Evolutionary conservation across 2,113 vertebrate species (phyloP).

Genomic region (Marmota monax): DNA sequence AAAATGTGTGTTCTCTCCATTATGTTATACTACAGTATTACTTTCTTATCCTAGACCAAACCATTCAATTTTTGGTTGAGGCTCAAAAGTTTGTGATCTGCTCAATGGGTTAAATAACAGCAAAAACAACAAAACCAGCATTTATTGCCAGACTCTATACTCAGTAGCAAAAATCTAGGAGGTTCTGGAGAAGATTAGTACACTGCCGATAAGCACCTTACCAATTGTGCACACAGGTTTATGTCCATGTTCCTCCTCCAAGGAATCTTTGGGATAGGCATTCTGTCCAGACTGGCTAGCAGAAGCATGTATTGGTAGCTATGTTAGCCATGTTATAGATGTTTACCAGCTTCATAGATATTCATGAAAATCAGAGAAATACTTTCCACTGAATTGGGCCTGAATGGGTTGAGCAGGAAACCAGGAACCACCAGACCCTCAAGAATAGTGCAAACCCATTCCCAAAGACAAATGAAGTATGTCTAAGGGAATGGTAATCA

Average conservation of each 20-base stretch:
- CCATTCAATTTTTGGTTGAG: not conserved
- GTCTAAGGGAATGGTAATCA: not conserved
- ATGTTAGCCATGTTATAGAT: too few species aligned
- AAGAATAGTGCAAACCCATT: constrained; percentile 74
- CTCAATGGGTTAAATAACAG: not conserved
- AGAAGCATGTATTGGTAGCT: not conserved
- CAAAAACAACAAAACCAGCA: not conserved
- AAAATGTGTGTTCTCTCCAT: not conserved
- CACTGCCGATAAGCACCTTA: not conserved
- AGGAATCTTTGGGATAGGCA: constrained; percentile 6
- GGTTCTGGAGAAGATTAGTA: not conserved
- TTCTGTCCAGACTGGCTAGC: not conserved
- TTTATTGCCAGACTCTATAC: not conserved
- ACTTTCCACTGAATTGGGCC: constrained; percentile 25
- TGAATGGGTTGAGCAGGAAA: constrained; percentile 52
- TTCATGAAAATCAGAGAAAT: constrained; percentile 25
- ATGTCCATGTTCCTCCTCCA: constrained; percentile 30
- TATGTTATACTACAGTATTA: not conserved
- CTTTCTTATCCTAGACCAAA: constrained; percentile 8
- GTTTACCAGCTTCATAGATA: constrained; percentile 9
- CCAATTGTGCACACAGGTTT: accelerated
- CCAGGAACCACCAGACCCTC: constrained; percentile 51
- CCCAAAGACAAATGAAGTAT: constrained; percentile 71
- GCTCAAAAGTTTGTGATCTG: not conserved
- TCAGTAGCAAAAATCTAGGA: not conserved